Base-by-base conservation (phyloP, 2,797 vertebrate genomes). In the Scleropages formosus region DNA sequence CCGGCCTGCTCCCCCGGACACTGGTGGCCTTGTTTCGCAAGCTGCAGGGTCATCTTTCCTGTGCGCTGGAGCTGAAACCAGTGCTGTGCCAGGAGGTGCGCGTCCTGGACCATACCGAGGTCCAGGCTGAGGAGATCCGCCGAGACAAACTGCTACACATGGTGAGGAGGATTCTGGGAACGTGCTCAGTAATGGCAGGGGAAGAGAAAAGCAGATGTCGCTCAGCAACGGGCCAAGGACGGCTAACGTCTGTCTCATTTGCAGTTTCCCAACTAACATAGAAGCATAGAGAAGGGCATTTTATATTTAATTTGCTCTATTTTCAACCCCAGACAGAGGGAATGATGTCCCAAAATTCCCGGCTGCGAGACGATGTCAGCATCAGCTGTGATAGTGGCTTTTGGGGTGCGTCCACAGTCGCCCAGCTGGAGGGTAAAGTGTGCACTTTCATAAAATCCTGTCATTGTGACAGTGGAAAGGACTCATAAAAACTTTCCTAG, bases 1-100 rank as follows among this genome's bases (percentile, higher is more conserved):
- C 91, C 0, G 98, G 98, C 3, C 95, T 99, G 72, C 82, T 99
- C 44, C 97, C 98, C 20, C 92, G 96, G 26, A 94, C 95, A 3
- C 83, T 99, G 74, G 90, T 84, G 0, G 91, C 94, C 20, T 91
- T 98, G 75, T 99, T 99, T 84, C 93, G 86, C 79, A 97, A 95
- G 0, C 88, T 98, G 72, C 93, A 93, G 70, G 92, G 92, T 6
- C 89, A 78, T 22, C 91, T 99, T 22, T 96, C 97, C 73, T 81
- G 79, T 49, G 88, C 84, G 75, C 86, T 94, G 89, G 94, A 98
- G 83, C 89, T 98, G 80, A 99, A 99, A 85, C 98, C 98, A 0
- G 87, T 90, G 22, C 87, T 96, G 77, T 95, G 87, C 82, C 94
- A 86, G 15, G 94, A 96, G 79, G 93, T 98, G 7, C 89, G 90